phyloP scores from a whole-genome alignment of 2,797 vertebrate species.

The Apogon hyalosoma region DNA sequence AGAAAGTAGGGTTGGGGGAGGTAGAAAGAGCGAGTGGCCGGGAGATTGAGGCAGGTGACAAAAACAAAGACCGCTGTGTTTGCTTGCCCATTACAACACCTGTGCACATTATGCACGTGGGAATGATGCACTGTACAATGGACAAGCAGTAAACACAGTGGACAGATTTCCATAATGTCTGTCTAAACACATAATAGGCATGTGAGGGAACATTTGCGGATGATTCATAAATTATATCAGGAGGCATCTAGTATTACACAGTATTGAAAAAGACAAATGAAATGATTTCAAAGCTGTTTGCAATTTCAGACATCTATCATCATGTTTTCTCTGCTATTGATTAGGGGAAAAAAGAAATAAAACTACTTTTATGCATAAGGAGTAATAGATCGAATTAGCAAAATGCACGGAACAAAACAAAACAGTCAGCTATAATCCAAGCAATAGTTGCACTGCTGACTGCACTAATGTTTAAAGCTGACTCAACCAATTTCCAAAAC shows the following conservation, averaged over 20 bases:
- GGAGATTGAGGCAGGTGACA: conserved; percentile 44
- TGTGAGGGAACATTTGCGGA: conserved; percentile 30
- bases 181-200: conserved; percentile 27
- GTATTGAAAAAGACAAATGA: conserved; percentile 48
- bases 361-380: conserved; percentile 16
- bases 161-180: conserved; percentile 6
- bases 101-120: conserved; percentile 21
- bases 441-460: conserved; percentile 56
- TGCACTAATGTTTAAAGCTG: conserved; percentile 60
- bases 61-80: conserved; percentile 27
- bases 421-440: conserved; percentile 56
- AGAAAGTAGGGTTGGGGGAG: not conserved
- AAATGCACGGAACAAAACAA: conserved; percentile 53
- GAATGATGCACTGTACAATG: conserved; percentile 11
- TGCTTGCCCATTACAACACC: conserved; percentile 47
- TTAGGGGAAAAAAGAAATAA: conserved; percentile 17
- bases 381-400: conserved; percentile 32
- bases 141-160: not conserved
- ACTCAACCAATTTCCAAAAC: conserved; percentile 55
- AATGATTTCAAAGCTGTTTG: conserved; percentile 43
- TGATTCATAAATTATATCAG: conserved; percentile 49
- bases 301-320: conserved; percentile 50
- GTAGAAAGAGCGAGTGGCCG: not conserved
- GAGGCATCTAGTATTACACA: conserved; percentile 49
- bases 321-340: conserved; percentile 28